Conservation (phyloP, 2,113 vertebrate genomes). For the Leptosomus discolor region DNA sequence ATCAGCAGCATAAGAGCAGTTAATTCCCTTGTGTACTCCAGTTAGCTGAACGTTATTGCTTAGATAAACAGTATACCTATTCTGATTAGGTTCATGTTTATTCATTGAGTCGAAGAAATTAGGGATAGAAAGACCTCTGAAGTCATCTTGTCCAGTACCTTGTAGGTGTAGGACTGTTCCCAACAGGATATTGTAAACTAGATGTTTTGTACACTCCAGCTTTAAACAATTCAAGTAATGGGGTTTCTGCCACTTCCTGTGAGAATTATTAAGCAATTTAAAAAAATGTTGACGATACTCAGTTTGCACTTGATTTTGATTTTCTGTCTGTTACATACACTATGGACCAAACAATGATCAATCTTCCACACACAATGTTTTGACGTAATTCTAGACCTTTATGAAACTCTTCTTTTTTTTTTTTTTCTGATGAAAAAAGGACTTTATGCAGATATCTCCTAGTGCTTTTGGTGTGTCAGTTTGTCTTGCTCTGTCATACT, state of each 20-base stretch:
- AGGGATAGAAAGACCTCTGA: neutral
- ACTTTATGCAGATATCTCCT: neutral
- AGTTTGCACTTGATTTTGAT: neutral
- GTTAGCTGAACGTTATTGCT: constrained; percentile 47
- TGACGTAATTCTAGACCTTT: neutral
- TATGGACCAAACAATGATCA: neutral
- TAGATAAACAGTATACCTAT: constrained; percentile 31
- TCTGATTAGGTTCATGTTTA: constrained; percentile 48
- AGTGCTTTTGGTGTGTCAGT: neutral
- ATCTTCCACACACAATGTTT: neutral
- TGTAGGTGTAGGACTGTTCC: neutral
- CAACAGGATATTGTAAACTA: neutral
- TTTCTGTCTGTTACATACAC: neutral
- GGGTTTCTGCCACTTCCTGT: neutral
- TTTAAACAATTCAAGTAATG: neutral
- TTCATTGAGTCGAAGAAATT: constrained; percentile 15
- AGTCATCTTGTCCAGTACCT: neutral
- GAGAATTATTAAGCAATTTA: neutral
- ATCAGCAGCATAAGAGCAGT: constrained; percentile 13
- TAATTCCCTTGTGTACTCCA: neutral
- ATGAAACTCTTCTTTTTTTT: neutral
- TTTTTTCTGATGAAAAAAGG: neutral
- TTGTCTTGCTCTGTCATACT: neutral
- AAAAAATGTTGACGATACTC: neutral
- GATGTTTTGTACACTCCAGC: neutral